Evolutionary conservation across 2,113 vertebrate genomes (phyloP).

Genomic region (Rhineura floridana): DNA sequence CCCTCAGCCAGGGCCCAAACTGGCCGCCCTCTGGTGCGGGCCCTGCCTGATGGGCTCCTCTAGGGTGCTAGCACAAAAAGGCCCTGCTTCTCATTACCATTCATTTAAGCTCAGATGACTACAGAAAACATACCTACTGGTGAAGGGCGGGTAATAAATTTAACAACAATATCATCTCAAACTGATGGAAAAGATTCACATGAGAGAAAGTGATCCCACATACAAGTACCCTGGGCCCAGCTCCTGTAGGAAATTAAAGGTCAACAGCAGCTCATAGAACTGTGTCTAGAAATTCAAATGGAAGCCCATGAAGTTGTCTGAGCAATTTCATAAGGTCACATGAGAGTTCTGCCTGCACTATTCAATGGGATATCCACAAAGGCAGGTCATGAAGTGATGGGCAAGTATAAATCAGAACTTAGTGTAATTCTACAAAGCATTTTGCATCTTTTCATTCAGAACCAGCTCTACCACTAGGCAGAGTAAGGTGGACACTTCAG

Average conservation of each 20-base stretch:
- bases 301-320: not conserved
- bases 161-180: too few species aligned
- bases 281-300: not conserved
- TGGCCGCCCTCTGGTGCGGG: too few species aligned
- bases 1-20: too few species aligned
- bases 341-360: not conserved
- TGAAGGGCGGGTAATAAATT: too few species aligned
- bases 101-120: not conserved
- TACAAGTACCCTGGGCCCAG: not conserved
- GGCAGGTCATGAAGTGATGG: too few species aligned
- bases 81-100: not conserved
- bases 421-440: too few species aligned
- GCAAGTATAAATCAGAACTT: too few species aligned
- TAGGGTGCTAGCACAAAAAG: not conserved
- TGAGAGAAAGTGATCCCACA: not conserved
- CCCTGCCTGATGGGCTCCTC: too few species aligned
- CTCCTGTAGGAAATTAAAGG: not conserved
- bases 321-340: not conserved
- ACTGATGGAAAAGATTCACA: not conserved
- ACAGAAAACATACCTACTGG: too few species aligned
- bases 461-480: too few species aligned
- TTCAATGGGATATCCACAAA: not conserved
- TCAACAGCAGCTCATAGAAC: not conserved
- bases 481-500: too few species aligned
- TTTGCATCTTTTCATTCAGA: too few species aligned